Base-by-base conservation (phyloP, 1,140 invertebrate genomes). In the Neuroterus valhalla region DNA sequence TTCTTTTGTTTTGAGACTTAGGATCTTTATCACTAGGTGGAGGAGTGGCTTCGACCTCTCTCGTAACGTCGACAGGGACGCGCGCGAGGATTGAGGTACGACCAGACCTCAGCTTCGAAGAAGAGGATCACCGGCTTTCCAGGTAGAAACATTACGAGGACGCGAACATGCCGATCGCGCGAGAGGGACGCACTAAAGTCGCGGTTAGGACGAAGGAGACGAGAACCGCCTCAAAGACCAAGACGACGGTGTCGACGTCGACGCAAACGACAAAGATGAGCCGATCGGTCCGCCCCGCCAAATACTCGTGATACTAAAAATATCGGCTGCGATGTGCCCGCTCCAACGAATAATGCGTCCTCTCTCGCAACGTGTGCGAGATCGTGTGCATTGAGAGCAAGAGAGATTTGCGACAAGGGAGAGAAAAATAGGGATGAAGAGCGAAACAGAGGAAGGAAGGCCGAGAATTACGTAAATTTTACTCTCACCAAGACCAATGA, bases 261-360 rank as follows among this genome's bases (percentile, higher is more conserved):
- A 86, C 87, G 86, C 84, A 86, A 86, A 84, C 89, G 14, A 23
- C 31, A 43, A 50, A 86, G 85, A 89, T 87, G 88, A 88, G 89
- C 87, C 88, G 87, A 90, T 87, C 44, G 69, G 71, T 38, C 38
- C 72, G 69, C 43, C 75, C 67, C 75, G 88, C 87, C 86, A 88
- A 88, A 88, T 88, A 86, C 81, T 85, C 78, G 77, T 78, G 78
- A 77, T 81, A 87, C 87, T 88, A 88, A 88, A 88, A 89, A 88
- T 88, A 88, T 62, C 86, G 82, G 72, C 55, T 82, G 85, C 82
- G 70, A 66, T 77, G 74, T 75, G 76, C 44, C 68, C 46, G 75
- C 71, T 77, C 75, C 75, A 77, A 81, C 77, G 77, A 80, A 78
- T 77, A 81, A 79, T 78, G 76, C 79, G 75, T 81, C 70, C 81